These are phyloP conservation scores for Drosophila yooni DNA, from an alignment of 2,888 invertebrate genomes.

Conservation along the genomic window DNA sequence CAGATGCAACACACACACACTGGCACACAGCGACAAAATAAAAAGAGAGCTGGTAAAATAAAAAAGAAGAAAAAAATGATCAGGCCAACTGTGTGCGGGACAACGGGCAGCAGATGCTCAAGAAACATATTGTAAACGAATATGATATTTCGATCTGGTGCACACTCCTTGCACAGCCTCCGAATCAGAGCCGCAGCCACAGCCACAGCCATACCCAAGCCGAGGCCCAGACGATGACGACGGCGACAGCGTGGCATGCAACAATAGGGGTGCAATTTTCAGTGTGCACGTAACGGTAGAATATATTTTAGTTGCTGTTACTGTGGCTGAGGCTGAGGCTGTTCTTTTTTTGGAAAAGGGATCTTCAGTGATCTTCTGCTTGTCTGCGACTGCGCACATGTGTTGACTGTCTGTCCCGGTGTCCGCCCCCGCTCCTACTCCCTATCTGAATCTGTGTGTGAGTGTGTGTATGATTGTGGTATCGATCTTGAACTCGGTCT, in stretches of 20 bases:
- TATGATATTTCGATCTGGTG: conserved; percentile 80
- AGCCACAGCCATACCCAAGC: conserved; percentile 9
- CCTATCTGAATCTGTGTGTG: conserved; percentile 11
- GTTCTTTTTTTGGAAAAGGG: conserved; percentile 60
- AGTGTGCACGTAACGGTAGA: conserved; percentile 79
- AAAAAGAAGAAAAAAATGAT: conserved; percentile 23
- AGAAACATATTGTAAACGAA: conserved; percentile 80
- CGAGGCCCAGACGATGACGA: conserved; percentile 11
- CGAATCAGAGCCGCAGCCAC: conserved; percentile 12
- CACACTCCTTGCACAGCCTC: conserved; percentile 66
- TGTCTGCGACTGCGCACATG: conserved; percentile 65
- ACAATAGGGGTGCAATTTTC: conserved; percentile 79
- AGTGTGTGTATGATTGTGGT: conserved; percentile 52
- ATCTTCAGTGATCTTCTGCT: conserved; percentile 58
- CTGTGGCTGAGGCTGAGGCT: conserved; percentile 41
- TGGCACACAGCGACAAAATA: conserved; percentile 21
- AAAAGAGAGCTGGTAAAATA: conserved; percentile 15
- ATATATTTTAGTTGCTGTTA: conserved; percentile 62
- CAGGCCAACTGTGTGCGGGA: conserved; percentile 53
- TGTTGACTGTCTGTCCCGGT: conserved; percentile 56
- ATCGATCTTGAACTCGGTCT: conserved; percentile 66
- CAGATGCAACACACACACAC: conserved; percentile 25
- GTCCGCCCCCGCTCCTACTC: conserved; percentile 11
- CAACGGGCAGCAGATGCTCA: conserved; percentile 71
- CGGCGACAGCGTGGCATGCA: conserved; percentile 42